phyloP scores from a whole-genome alignment of 2,797 vertebrate genomes.

The Onychomys torridus region DNA sequence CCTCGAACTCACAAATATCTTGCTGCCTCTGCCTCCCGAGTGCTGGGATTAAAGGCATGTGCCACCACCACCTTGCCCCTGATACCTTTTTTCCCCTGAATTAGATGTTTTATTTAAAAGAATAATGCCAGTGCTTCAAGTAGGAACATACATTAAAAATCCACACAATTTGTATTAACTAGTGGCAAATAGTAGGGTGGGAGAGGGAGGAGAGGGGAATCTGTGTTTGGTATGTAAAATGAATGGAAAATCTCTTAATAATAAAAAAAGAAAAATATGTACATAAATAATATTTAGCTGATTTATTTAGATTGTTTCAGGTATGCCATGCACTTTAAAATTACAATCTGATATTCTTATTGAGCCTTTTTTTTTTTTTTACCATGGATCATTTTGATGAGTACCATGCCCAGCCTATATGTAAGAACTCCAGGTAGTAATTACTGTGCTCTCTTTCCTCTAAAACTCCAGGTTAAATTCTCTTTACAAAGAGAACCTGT shows the following conservation, averaged over 20 bases:
- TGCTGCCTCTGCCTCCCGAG: too few species aligned
- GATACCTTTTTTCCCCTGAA: too few species aligned
- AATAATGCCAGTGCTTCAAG: neutral
- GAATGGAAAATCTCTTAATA: too few species aligned
- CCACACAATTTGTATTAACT: neutral
- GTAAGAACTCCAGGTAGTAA: neutral
- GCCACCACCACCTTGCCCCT: too few species aligned
- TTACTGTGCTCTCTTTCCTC: neutral
- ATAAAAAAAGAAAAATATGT: too few species aligned
- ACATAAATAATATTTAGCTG: neutral
- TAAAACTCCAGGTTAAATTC: neutral
- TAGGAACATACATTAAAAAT: neutral
- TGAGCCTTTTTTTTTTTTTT: neutral
- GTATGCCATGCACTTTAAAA: neutral
- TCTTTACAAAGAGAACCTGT: neutral
- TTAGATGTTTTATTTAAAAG: neutral
- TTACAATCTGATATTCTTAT: neutral
- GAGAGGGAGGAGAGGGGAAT: too few species aligned
- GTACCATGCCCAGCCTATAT: fast-evolving
- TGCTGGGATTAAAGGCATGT: too few species aligned
- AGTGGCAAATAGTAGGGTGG: too few species aligned
- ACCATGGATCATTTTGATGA: neutral
- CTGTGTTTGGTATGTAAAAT: too few species aligned
- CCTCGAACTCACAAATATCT: too few species aligned
- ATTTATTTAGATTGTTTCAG: neutral